phyloP scores from a whole-genome alignment of 1,140 invertebrate genomes.

The Geopemphigus sp. region DNA sequence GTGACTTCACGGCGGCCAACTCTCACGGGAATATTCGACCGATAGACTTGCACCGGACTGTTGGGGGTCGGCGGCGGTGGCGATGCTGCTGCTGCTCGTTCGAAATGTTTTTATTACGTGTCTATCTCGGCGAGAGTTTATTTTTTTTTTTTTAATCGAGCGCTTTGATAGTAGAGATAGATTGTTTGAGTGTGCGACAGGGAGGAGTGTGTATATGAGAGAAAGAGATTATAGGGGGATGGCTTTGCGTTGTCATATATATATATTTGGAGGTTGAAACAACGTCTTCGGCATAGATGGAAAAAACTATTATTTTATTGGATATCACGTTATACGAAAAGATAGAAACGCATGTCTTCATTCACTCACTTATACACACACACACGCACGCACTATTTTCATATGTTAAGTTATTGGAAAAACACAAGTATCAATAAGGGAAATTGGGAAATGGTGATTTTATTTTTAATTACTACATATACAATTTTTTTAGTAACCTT shows the following conservation, averaged over 20 bases:
- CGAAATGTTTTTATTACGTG: constrained; percentile 33
- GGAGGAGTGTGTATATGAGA: too few relatives aligned
- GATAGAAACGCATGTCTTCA: not conserved
- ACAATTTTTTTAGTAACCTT: too few relatives aligned
- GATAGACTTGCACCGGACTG: constrained; percentile 12
- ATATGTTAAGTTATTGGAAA: too few relatives aligned
- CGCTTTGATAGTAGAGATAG: not conserved
- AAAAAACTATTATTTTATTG: constrained; percentile 36
- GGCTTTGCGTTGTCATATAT: too few relatives aligned
- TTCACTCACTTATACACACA: not conserved
- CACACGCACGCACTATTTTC: not conserved
- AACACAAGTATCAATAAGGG: too few relatives aligned
- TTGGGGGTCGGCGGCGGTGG: too few relatives aligned
- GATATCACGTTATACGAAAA: not conserved
- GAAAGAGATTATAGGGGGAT: too few relatives aligned
- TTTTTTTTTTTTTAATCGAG: not conserved
- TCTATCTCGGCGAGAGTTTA: not conserved
- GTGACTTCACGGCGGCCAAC: constrained; percentile 5
- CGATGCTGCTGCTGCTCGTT: not conserved
- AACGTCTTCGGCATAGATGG: not conserved
- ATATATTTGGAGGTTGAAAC: constrained; percentile 3
- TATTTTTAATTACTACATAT: too few relatives aligned
- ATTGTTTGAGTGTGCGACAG: not conserved
- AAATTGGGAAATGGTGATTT: too few relatives aligned
- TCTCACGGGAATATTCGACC: constrained; percentile 13